Evolutionary conservation across 2,888 invertebrate species (phyloP).

Genomic region (Lycaena phlaeas): DNA sequence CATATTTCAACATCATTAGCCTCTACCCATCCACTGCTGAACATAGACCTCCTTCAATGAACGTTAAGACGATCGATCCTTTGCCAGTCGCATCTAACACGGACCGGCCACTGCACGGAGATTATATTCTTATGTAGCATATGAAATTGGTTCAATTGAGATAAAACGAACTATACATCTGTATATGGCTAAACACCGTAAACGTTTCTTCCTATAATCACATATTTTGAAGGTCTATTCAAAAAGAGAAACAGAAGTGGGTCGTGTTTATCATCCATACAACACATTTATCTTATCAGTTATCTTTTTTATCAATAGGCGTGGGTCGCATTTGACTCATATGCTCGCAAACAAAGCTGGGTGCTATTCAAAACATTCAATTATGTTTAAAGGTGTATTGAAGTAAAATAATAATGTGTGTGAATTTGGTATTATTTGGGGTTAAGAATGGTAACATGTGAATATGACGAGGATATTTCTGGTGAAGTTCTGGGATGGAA

Average conservation of each 20-base stretch:
- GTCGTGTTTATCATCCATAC: constrained; percentile 42
- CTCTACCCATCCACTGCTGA: too few relatives aligned
- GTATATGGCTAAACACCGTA: too few relatives aligned
- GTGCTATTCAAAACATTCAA: neutral
- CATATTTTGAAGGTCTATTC: neutral
- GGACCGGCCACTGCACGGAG: too few relatives aligned
- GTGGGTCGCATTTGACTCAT: constrained; percentile 34
- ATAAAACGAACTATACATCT: too few relatives aligned
- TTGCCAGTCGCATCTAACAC: too few relatives aligned
- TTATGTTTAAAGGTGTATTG: neutral
- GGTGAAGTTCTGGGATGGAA: constrained; percentile 55
- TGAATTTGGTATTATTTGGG: constrained; percentile 4
- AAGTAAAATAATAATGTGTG: constrained; percentile 8
- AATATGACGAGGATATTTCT: constrained; percentile 50
- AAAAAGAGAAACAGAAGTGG: constrained; percentile 24
- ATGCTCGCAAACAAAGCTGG: constrained; percentile 28
- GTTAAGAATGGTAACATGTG: constrained; percentile 53
- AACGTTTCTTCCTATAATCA: too few relatives aligned
- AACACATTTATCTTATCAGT: constrained; percentile 50
- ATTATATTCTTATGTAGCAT: too few relatives aligned
- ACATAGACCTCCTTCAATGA: too few relatives aligned
- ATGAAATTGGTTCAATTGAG: too few relatives aligned
- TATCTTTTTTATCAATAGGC: constrained; percentile 42
- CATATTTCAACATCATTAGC: too few relatives aligned
- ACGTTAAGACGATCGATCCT: too few relatives aligned